Evolutionary conservation across 1,140 invertebrate species (phyloP).

Genomic region (Yoshiicerus persimilis): DNA sequence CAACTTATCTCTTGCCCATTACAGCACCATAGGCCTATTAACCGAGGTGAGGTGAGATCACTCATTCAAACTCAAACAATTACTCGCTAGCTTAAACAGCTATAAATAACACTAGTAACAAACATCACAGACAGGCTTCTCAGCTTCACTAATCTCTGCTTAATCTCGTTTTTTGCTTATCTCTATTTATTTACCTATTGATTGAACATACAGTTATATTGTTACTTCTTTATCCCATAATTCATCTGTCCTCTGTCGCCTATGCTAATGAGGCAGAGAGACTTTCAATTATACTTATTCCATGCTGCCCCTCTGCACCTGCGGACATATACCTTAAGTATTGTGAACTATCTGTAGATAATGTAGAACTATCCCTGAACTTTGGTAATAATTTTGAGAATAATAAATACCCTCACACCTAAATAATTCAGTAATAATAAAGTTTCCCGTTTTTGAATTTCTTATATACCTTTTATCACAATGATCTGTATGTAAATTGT

Average conservation of each 20-base stretch:
- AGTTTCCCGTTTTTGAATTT: too few species aligned
- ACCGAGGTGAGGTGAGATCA: constrained; percentile 48
- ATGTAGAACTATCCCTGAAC: too few species aligned
- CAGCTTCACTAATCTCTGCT: neutral
- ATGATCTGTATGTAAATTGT: too few species aligned
- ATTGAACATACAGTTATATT: neutral
- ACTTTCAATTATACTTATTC: neutral
- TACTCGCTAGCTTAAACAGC: neutral
- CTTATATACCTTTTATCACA: too few species aligned
- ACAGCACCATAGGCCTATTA: constrained; percentile 36
- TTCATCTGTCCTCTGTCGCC: neutral
- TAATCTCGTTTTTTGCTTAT: neutral
- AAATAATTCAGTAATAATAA: too few species aligned
- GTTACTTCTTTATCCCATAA: neutral
- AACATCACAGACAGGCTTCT: neutral
- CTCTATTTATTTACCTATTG: neutral
- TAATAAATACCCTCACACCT: too few species aligned
- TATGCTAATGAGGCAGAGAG: neutral
- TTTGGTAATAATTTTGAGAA: too few species aligned
- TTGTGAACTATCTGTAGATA: too few species aligned
- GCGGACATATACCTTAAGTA: too few species aligned
- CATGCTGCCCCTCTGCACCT: too few species aligned
- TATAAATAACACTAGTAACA: neutral
- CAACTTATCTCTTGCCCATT: constrained; percentile 41
- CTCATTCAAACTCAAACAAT: constrained; percentile 30